A percentile compares a stretch with the other conserved stretches of the same genome.
These are phyloP conservation scores for Mystacornis crossleyi DNA, from an alignment of 2,113 vertebrate species.

Conservation along the genomic window DNA sequence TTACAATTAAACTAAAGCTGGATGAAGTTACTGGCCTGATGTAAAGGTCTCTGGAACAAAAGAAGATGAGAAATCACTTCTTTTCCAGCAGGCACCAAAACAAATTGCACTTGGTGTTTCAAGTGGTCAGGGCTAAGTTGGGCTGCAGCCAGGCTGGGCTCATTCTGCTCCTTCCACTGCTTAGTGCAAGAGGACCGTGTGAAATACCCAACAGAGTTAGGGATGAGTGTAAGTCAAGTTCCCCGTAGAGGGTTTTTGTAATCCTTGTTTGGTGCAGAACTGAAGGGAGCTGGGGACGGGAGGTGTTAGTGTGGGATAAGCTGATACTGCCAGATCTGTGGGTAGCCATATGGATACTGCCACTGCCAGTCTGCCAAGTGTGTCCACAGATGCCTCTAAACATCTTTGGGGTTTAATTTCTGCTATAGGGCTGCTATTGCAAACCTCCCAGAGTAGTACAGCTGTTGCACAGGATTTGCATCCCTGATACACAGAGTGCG, in stretches of 20 bases:
- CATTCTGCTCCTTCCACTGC: neutral
- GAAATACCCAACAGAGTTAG: neutral
- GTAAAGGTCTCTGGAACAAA: neutral
- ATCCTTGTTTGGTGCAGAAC: neutral
- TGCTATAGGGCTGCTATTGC: neutral
- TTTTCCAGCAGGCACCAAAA: neutral
- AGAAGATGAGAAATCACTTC: neutral
- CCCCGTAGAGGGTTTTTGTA: neutral
- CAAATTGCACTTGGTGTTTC: neutral
- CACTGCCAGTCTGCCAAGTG: neutral
- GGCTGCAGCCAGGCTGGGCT: neutral
- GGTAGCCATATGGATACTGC: neutral
- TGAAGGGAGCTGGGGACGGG: neutral
- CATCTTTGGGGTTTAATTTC: neutral
- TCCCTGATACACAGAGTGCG: accelerated
- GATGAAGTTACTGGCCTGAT: conserved; percentile 12
- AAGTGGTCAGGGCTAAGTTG: neutral
- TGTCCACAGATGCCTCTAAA: neutral
- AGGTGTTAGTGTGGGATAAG: neutral
- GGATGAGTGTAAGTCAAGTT: neutral
- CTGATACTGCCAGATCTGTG: neutral
- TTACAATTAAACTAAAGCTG: conserved; percentile 10
- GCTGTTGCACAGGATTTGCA: neutral
- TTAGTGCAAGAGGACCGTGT: neutral
- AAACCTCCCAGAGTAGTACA: neutral